Base-by-base conservation (phyloP, 2,113 vertebrate species). In the Sylvia atricapilla region DNA sequence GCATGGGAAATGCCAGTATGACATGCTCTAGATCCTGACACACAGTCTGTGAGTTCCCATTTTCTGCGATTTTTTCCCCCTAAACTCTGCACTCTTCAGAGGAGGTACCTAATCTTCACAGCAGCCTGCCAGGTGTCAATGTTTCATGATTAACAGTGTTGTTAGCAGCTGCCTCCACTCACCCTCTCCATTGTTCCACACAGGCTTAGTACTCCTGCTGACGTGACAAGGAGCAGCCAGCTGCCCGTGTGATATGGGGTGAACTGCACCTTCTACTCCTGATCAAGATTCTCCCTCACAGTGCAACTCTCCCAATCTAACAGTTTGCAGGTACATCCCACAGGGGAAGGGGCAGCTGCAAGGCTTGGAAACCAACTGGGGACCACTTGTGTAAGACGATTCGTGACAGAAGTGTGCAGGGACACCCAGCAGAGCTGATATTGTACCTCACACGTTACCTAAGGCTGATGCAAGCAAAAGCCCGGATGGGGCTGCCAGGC, bases 211-310 rank as follows among this genome's bases (percentile, higher is more conserved):
- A 2, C 19, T 22, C 24, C 18, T 16, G 41, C 37, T 80, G 46
- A 18, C 11, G 1, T 3, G 46, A 52, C n/a, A 52, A 8, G 2
- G 1, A 79, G 33, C 4, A 4, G 19, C 25, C 31, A 12, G 31
- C 11, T 4, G 0, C 35, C 43, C 0, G 0, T 43, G 50, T 64
- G 50, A 55, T 8, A 1, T 0, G 2, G 59, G 33, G 8, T 17
- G 23, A 89, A 15, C 24, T 58, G 60, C 37, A 49, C 44, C 44
- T 64, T 39, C 33, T 33, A 2, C 10, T 50, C 28, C 49, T 1
- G 5, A 41, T 58, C 55, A 41, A 13, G 6, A 39, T 67, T 46
- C 33, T 67, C n/a, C 43, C 35, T 24, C 8, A 2, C 28, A n/a
- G 52, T 1, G 0, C 41, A 44, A 5, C 60, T 27, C 41, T 92